Evolutionary conservation across 2,797 vertebrate genomes (phyloP), one percentile per base, ranked within the genome.

Genomic region (Denticeps clupeoides): DNA sequence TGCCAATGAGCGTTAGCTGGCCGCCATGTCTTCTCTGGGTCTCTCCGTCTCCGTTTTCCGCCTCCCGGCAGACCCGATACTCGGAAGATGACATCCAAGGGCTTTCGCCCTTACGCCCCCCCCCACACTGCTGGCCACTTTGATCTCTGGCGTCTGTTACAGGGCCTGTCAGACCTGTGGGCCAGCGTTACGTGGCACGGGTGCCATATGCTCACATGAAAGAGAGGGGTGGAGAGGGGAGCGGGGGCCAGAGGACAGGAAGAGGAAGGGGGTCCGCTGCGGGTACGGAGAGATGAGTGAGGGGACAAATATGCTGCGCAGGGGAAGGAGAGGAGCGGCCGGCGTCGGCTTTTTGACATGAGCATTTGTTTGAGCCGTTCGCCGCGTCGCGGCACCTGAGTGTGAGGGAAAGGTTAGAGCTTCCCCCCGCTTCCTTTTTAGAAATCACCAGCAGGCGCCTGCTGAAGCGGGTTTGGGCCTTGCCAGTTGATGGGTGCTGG

Each of bases 1-100:
- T 65, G 48, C 57, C 51, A 62, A 47, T 55, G 63, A 59, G 47
- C 25, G 24, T n/a, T n/a, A 21, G 23, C 37, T 49, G 45, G 13
- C 28, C 5, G 13, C 40, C 45, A 47, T 31, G 13, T 22, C 24
- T 40, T 32, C 50, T 32, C 32, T 38, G 22, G 22, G 47, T 57
- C 56, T 65, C 42, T 15, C n/a, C 1, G 2, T 27, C 19, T 19
- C n/a, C n/a, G n/a, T n/a, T n/a, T n/a, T n/a, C 47, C 45, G 41
- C 43, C 56, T 49, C 43, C 25, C 35, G 24, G 43, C 35, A 48
- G 47, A 52, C 42, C 23, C 4, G 8, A 7, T 54, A 59, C 50
- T 49, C 28, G 21, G 56, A n/a, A 46, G 59, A 55, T 24, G 22
- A 62, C 40, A 55, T 47, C 43, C 43, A 50, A 28, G 27, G 43